A percentile compares a stretch with the other conserved stretches of the same genome.
Evolutionary conservation across 2,113 vertebrate genomes (phyloP).

Genomic region (Zapornia atra): DNA sequence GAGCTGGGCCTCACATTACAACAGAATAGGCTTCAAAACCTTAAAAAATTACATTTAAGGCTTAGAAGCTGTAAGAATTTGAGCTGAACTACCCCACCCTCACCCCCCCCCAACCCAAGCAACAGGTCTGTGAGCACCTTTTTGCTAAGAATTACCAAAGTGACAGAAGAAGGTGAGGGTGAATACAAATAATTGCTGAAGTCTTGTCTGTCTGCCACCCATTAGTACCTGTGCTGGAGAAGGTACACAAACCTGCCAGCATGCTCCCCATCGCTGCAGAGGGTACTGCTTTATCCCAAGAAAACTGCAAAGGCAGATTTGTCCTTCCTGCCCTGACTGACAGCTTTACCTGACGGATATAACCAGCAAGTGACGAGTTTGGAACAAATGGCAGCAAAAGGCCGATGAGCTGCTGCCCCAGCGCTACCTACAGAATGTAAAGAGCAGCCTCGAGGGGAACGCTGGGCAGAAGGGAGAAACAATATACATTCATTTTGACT

Average conservation of each 20-base stretch:
- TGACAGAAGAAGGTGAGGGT: background rate
- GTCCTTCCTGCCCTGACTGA: background rate
- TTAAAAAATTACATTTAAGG: background rate
- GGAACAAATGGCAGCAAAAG: background rate
- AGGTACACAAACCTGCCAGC: fast-evolving
- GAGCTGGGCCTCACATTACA: background rate
- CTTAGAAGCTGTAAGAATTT: background rate
- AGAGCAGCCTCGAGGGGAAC: background rate
- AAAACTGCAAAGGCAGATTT: background rate
- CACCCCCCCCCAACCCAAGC: background rate
- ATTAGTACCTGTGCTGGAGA: background rate
- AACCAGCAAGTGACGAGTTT: background rate
- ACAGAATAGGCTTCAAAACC: fast-evolving
- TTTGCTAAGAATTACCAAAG: background rate
- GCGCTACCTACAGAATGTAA: background rate
- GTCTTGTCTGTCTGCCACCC: background rate
- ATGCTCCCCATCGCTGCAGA: fast-evolving
- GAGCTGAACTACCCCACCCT: too few relatives aligned
- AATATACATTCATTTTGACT: background rate
- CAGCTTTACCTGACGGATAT: background rate
- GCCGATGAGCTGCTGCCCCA: background rate
- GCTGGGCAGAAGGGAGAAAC: background rate
- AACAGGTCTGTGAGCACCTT: background rate
- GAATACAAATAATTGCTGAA: background rate
- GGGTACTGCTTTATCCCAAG: background rate